phyloP scores from a whole-genome alignment of 2,888 invertebrate genomes.

The Hyposoter dolosus region DNA sequence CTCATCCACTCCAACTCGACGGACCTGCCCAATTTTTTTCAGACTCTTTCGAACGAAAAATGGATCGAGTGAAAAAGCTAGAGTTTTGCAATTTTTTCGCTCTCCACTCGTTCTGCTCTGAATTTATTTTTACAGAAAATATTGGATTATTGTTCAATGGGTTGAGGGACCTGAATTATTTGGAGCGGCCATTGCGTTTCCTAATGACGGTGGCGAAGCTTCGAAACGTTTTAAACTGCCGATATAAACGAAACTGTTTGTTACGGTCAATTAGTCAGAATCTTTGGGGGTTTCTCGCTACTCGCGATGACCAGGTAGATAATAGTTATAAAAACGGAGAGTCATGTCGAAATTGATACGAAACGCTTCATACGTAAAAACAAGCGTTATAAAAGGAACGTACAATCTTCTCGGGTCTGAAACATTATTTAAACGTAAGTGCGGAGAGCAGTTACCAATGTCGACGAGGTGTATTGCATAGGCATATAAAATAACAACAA shows the following conservation, averaged over 20 bases:
- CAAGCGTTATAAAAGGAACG: background rate
- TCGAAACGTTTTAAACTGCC: background rate
- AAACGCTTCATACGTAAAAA: slow-evolving; percentile 3
- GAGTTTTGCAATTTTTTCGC: too few species aligned
- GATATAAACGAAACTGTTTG: background rate
- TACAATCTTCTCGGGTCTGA: slow-evolving; percentile 14
- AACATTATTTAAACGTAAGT: slow-evolving; percentile 27
- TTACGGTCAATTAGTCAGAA: background rate
- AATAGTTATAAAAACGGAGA: background rate
- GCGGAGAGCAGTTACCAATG: slow-evolving; percentile 13
- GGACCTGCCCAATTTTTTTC: too few species aligned
- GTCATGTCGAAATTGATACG: background rate
- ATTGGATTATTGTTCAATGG: background rate
- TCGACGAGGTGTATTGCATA: slow-evolving; percentile 22
- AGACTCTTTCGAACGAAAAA: too few species aligned
- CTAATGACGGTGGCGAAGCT: background rate
- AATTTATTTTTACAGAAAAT: background rate
- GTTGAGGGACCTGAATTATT: background rate
- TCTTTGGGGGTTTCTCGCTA: background rate
- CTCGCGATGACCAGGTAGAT: background rate
- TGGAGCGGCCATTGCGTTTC: background rate
- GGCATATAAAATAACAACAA: slow-evolving; percentile 33
- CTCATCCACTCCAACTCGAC: too few species aligned
- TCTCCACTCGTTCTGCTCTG: too few species aligned
- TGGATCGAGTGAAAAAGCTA: too few species aligned